These are phyloP conservation scores for Frieseomelitta varia DNA, from an alignment of 1,140 invertebrate genomes.

Conservation along the genomic window DNA sequence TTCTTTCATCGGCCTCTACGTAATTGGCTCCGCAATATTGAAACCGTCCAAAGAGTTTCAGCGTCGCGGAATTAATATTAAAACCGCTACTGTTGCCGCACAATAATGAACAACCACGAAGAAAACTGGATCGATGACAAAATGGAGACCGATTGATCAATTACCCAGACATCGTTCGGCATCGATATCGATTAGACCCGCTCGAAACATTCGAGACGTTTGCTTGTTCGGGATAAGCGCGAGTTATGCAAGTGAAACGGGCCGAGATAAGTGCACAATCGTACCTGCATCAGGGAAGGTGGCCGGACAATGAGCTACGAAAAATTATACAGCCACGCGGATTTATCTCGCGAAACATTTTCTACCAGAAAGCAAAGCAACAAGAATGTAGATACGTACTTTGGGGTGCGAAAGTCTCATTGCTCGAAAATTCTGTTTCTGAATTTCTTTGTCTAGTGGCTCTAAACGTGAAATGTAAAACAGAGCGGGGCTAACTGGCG, in stretches of 20 bases:
- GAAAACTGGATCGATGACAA: neutral
- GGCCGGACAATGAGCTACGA: slow-evolving; percentile 14
- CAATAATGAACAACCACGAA: neutral
- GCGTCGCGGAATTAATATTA: slow-evolving; percentile 58
- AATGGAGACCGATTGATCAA: neutral
- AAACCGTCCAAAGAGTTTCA: slow-evolving; percentile 8
- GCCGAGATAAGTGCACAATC: neutral
- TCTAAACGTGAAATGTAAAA: too few relatives aligned
- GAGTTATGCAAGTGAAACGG: slow-evolving; percentile 30
- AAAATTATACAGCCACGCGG: neutral
- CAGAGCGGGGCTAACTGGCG: neutral
- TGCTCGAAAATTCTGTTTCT: neutral
- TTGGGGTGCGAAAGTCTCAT: neutral
- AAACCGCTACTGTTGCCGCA: slow-evolving; percentile 21
- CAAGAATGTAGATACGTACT: too few relatives aligned
- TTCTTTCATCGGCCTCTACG: slow-evolving; percentile 3
- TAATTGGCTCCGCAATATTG: slow-evolving; percentile 25
- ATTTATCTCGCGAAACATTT: neutral
- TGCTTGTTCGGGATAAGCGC: neutral
- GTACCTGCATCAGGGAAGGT: neutral
- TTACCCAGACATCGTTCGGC: neutral
- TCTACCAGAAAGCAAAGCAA: neutral
- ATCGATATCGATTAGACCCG: neutral
- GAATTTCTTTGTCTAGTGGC: neutral
- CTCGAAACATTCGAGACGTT: neutral